Evolutionary conservation across 2,888 invertebrate species (phyloP), one percentile per base, ranked within the genome.

Genomic region (Cremastinae sp.): DNA sequence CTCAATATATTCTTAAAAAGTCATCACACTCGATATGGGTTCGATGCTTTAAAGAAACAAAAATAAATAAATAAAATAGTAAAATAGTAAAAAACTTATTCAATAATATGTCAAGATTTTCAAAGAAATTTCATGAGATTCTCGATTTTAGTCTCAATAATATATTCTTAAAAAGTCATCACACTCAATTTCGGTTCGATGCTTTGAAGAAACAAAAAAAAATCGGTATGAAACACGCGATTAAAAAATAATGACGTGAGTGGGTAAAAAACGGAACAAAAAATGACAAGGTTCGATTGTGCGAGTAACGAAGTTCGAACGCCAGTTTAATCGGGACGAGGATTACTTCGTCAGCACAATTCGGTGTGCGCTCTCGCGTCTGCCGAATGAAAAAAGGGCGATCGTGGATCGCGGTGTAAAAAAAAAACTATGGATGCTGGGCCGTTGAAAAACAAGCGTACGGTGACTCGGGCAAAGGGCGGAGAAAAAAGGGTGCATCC

Each of bases 401-500:
- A 65, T 59, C 64, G 47, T 54, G 49, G 59, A 65, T 74, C 61
- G 22, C 22, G n/a, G n/a, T n/a, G n/a, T n/a, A 28, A 9, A 28
- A 10, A 59, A 75, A 64, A 75, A 75, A 76, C 41, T 22, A 45
- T 38, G 54, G 38, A 36, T 14, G 70, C 49, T 20, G 64, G 59
- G 45, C 73, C 70, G 77, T 74, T 77, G 43, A 70, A 70, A 66
- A 70, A 70, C 70, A 54, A 65, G 65, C 54, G 73, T 41, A 20
- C 22, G 64, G 59, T 70, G 77, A 70, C 65, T 74, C 36, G 61
- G 14, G 49, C 9, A 38, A 65, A 56, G 47, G 69, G 56, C 58
- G 69, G 28, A 28, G 73, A 53, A 58, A 22, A 69, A 45, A 62
- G 14, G 34, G 49, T 38, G n/a, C 36, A 28, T 62, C 28, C 14